A percentile compares a stretch with the other conserved stretches of the same genome.
Conservation (phyloP, 1,140 invertebrate species). For the Drosophila truncata region DNA sequence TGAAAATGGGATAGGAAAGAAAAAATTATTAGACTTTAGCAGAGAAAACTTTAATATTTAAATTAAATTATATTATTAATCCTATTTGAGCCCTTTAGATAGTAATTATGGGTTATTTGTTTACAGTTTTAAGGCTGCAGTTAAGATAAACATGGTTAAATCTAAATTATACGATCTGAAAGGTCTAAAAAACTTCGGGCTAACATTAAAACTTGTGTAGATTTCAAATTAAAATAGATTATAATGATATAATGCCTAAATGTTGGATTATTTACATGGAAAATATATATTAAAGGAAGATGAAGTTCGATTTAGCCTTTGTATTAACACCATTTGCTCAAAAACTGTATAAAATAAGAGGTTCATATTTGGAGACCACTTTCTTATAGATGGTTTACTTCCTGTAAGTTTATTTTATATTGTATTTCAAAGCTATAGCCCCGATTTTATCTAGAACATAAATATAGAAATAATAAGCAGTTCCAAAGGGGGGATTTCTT, state of each 20-base stretch:
- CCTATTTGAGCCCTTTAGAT: background rate
- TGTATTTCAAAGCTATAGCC: background rate
- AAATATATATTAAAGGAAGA: background rate
- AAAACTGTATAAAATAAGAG: background rate
- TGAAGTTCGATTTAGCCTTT: too few relatives aligned
- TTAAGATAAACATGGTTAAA: background rate
- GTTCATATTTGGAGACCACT: background rate
- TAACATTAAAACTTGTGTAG: background rate
- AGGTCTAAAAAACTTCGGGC: background rate
- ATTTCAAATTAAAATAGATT: background rate
- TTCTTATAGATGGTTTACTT: background rate
- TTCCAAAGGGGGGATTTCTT: background rate
- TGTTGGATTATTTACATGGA: background rate
- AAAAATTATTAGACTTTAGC: background rate
- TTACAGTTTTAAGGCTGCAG: too few relatives aligned
- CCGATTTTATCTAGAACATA: background rate
- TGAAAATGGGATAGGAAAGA: conserved; percentile 86
- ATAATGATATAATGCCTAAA: background rate
- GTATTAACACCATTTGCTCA: background rate
- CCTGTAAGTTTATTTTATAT: background rate
- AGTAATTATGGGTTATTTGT: too few relatives aligned
- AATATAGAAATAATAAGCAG: too few relatives aligned
- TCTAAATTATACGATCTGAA: background rate
- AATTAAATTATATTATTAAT: background rate
- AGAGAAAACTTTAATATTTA: background rate